Conservation (phyloP, 2,113 vertebrate genomes). For the Arothron firmamentum region DNA sequence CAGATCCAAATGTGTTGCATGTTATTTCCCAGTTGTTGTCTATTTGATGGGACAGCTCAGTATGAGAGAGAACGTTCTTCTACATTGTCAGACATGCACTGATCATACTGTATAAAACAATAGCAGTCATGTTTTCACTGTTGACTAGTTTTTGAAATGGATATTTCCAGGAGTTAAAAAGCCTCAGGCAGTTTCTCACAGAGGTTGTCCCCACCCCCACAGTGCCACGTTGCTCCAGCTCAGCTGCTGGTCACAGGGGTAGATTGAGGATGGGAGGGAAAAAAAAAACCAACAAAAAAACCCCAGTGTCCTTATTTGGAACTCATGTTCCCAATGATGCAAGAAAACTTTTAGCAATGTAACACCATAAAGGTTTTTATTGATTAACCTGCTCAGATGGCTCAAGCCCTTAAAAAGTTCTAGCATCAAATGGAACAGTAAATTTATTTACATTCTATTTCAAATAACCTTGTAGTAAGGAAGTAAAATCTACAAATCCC, state of each 20-base stretch:
- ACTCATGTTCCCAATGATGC: too few relatives aligned
- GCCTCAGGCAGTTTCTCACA: conserved; percentile 6
- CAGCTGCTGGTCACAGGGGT: conserved; percentile 37
- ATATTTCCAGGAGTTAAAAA: conserved; percentile 20
- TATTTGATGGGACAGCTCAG: neutral
- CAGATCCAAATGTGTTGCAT: neutral
- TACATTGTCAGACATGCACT: too few relatives aligned
- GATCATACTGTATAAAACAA: too few relatives aligned
- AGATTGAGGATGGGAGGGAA: conserved; percentile 24
- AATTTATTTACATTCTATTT: too few relatives aligned
- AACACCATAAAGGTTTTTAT: too few relatives aligned
- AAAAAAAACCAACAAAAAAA: conserved; percentile 23
- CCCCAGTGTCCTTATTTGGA: neutral
- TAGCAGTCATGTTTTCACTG: neutral
- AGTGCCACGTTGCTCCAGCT: conserved; percentile 68
- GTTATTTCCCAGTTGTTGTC: neutral
- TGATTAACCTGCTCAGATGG: too few relatives aligned
- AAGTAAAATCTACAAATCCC: too few relatives aligned
- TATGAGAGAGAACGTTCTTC: neutral
- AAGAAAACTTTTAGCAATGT: too few relatives aligned
- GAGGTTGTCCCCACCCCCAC: conserved; percentile 27
- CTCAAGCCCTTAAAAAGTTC: too few relatives aligned
- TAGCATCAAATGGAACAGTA: too few relatives aligned
- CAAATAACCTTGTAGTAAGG: neutral
- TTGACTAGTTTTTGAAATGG: neutral